phyloP scores from a whole-genome alignment of 2,113 vertebrate species.

The Grus americana region DNA sequence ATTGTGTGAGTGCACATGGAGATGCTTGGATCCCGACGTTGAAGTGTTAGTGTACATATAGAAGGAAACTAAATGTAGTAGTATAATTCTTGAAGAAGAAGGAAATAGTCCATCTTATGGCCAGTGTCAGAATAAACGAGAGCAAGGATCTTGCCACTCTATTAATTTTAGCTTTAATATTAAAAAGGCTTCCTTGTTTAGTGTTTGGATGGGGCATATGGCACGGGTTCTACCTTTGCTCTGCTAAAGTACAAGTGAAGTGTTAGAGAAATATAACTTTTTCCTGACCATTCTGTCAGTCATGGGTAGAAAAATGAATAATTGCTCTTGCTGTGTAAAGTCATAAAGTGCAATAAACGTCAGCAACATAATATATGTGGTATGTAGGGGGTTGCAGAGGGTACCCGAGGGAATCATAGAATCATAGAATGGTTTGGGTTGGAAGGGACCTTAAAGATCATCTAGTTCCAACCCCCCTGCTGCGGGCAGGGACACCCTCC shows the following conservation, averaged over 20 bases:
- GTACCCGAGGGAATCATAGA: fast-evolving
- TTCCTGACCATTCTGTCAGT: background rate
- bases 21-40: background rate
- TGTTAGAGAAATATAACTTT: background rate
- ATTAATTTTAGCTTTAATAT: background rate
- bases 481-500: no score
- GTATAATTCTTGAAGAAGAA: background rate
- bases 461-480: no score
- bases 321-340: background rate
- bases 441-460: no score
- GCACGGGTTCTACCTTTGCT: background rate
- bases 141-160: background rate
- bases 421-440: no score
- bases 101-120: background rate
- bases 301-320: background rate
- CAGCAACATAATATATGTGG: background rate
- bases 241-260: background rate
- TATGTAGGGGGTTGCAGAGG: fast-evolving
- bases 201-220: background rate
- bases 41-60: background rate
- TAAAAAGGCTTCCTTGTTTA: background rate
- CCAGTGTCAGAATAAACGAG: background rate
- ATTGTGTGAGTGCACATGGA: background rate
- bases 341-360: background rate
- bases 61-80: background rate